These are phyloP conservation scores for Dexiosoma caninum DNA, from an alignment of 2,888 invertebrate genomes.

Conservation along the genomic window DNA sequence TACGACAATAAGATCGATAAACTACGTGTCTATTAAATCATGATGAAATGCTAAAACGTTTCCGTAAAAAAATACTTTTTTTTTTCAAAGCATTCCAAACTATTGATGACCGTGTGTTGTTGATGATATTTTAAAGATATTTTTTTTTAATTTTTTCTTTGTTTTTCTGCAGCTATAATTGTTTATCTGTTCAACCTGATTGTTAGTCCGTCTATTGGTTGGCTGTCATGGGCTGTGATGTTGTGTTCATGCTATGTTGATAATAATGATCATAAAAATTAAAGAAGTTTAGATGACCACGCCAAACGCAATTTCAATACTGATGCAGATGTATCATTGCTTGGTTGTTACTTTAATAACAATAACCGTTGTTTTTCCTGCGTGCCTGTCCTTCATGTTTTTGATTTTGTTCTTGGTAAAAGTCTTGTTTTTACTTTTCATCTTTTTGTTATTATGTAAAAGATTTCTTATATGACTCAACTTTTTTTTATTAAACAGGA, in stretches of 20 bases:
- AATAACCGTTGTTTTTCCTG: constrained; percentile 58
- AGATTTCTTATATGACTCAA: not conserved
- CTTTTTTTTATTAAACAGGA: constrained; percentile 40
- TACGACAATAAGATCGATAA: constrained; percentile 60
- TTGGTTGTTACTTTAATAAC: constrained; percentile 60
- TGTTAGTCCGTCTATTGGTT: constrained; percentile 37
- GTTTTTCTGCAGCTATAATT: constrained; percentile 8
- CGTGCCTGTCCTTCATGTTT: not conserved
- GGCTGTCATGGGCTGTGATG: constrained; percentile 37
- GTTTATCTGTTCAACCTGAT: constrained; percentile 41
- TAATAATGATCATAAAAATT: constrained; percentile 29
- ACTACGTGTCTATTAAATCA: constrained; percentile 63
- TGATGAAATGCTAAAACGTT: constrained; percentile 48
- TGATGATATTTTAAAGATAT: constrained; percentile 12
- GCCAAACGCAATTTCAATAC: constrained; percentile 8
- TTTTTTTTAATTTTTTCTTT: not conserved
- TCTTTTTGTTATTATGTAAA: constrained; percentile 34
- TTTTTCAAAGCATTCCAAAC: not conserved
- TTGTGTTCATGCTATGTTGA: constrained; percentile 23
- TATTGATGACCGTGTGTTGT: not conserved
- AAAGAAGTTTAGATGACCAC: not conserved
- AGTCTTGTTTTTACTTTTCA: not conserved
- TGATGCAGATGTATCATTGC: constrained; percentile 57
- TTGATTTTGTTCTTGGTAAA: not conserved
- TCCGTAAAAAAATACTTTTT: not conserved